Evolutionary conservation across 2,888 invertebrate genomes (phyloP).

Genomic region (Cataglyphis cursor): DNA sequence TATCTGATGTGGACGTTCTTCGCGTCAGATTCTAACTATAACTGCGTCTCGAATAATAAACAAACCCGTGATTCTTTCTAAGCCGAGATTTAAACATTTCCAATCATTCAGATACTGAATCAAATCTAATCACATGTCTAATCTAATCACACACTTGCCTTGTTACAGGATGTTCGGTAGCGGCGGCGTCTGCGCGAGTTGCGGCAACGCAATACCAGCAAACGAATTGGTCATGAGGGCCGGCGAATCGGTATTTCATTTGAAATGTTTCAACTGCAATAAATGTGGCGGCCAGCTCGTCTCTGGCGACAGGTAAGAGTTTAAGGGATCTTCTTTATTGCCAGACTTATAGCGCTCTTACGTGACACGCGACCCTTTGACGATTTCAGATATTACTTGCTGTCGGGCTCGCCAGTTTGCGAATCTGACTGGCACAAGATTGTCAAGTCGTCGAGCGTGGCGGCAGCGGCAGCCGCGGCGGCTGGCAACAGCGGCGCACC

Average conservation of each 20-base stretch:
- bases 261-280: slow-evolving; percentile 98
- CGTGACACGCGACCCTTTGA: slow-evolving; percentile 20
- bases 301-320: slow-evolving; percentile 94
- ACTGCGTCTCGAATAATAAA: neutral
- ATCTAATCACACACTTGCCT: neutral
- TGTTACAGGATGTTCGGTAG: slow-evolving; percentile 95
- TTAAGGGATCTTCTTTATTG: no score
- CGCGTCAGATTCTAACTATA: neutral
- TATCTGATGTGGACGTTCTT: slow-evolving; percentile 63
- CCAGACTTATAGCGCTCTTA: neutral
- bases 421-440: slow-evolving; percentile 98
- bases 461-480: slow-evolving; percentile 90
- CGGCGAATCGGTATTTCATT: slow-evolving; percentile 94
- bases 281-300: slow-evolving; percentile 96
- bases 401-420: slow-evolving; percentile 96
- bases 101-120: neutral
- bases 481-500: slow-evolving; percentile 89
- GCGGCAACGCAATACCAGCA: slow-evolving; percentile 97
- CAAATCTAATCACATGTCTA: neutral
- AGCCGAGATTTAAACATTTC: neutral
- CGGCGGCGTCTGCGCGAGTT: slow-evolving; percentile 96
- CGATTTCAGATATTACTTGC: slow-evolving; percentile 92
- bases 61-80: neutral
- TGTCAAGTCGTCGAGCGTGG: slow-evolving; percentile 89
- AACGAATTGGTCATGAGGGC: slow-evolving; percentile 97